Base-by-base conservation (phyloP, 2,888 invertebrate species). In the Beris chalybata region DNA sequence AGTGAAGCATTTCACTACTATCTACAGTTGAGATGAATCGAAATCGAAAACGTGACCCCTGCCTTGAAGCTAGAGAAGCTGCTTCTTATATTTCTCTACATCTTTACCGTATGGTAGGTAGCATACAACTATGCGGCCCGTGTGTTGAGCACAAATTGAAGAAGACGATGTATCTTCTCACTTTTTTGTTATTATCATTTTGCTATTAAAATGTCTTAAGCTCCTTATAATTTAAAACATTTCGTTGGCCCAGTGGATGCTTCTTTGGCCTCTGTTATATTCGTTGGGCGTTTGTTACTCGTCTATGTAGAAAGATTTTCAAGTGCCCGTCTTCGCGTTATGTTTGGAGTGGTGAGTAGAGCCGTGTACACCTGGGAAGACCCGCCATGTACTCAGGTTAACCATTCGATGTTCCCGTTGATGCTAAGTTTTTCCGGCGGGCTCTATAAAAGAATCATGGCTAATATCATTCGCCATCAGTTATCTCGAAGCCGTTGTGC, bases 401-500 rank as follows among this genome's bases (percentile, higher is more conserved):
- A 48, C 47, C 13, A 13, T 59, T 53, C 43, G 44, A 45, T 64
- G 43, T 57, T 65, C 57, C 57, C 65, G 57, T 65, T 58, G 50
- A 58, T 57, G 48, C 11, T 38, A n/a, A 58, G 50, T 50, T 65
- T 50, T 48, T 50, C 57, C 48, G 32, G 48, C 57, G 73, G 74
- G 74, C 76, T 79, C 78, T 79, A 79, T 79, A 79, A 78, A 79
- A 79, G 78, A 78, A 79, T 78, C 75, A 75, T 73, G 77, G 74
- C 72, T 73, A 74, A 74, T 74, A 75, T 74, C 74, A 72, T 73
- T 71, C 67, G 72, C 73, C 80, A 82, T 82, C 85, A 86, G 86
- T 86, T 82, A 82, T 82, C 82, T 80, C 82, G 80, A 78, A 80
- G 76, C 76, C 75, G 76, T 78, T 80, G 81, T 77, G 78, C 81